Percentiles rank a stretch among this genome's conserved stretches.
phyloP scores from a whole-genome alignment of 2,888 invertebrate species.

The Cataglyphis rosenhaueri region DNA sequence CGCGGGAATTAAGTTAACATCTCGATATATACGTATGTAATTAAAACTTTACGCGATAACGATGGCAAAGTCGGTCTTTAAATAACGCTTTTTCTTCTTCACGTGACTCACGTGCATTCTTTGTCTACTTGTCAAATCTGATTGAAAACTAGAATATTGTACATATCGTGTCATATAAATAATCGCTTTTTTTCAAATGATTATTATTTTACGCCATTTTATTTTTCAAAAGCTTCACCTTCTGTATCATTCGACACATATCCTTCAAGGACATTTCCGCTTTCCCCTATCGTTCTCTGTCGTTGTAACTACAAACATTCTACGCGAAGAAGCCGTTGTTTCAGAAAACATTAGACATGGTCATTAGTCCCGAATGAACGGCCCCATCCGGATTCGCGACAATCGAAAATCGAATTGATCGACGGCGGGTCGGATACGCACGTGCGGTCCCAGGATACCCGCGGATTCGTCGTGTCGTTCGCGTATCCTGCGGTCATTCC shows the following conservation, averaged over 20 bases:
- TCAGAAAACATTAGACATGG: constrained; percentile 69
- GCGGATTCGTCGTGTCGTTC: not conserved
- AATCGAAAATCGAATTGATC: constrained; percentile 68
- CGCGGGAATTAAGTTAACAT: not conserved
- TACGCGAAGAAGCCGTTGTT: constrained; percentile 47
- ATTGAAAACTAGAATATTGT: not conserved
- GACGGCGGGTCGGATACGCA: constrained; percentile 52
- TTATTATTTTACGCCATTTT: not conserved
- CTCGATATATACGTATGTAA: not conserved
- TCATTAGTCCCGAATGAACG: constrained; percentile 51
- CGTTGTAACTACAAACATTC: constrained; percentile 1
- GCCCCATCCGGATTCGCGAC: not conserved
- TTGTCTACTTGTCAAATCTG: not conserved
- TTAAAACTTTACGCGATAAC: not conserved
- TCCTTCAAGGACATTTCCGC: not conserved
- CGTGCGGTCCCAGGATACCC: constrained; percentile 28
- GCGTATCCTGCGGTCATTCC: constrained; percentile 67
- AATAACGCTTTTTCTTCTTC: not conserved
- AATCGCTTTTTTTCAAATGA: not conserved
- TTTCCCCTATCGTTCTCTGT: not conserved
- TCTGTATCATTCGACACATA: not conserved
- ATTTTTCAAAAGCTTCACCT: not conserved
- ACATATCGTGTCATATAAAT: not conserved
- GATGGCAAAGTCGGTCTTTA: not conserved
- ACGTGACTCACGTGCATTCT: no score